Conservation (phyloP, 2,797 vertebrate genomes). For the Gobionotothen gibberifrons region DNA sequence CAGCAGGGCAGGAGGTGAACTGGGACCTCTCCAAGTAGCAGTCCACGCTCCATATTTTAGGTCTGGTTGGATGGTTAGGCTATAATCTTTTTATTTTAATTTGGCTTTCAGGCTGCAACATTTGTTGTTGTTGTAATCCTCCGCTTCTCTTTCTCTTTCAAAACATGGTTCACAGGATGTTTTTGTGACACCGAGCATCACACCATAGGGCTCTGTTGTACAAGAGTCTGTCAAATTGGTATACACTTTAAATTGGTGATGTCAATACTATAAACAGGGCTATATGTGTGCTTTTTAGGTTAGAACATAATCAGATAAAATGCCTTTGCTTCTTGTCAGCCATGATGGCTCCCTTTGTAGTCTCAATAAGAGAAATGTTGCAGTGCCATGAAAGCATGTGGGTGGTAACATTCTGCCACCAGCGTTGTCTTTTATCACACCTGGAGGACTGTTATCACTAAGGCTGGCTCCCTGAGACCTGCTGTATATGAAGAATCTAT, state of each 20-base stretch:
- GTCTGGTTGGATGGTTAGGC: too few relatives aligned
- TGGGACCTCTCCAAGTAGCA: too few relatives aligned
- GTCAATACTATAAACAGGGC: not conserved
- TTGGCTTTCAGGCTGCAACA: not conserved
- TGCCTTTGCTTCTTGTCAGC: slow-evolving; percentile 22
- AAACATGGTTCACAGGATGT: not conserved
- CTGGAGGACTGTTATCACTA: slow-evolving; percentile 10
- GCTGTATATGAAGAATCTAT: slow-evolving; percentile 11
- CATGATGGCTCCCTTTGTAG: slow-evolving; percentile 17
- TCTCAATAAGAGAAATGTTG: slow-evolving; percentile 26
- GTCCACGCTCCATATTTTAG: too few relatives aligned
- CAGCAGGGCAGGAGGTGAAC: too few relatives aligned
- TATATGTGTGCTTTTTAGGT: slow-evolving; percentile 1
- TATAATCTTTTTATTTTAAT: not conserved
- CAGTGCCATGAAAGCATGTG: slow-evolving; percentile 25
- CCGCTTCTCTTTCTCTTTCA: not conserved
- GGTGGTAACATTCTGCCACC: slow-evolving; percentile 39
- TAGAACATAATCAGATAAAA: slow-evolving; percentile 10
- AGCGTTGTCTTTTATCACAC: slow-evolving; percentile 33
- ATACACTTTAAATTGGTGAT: not conserved
- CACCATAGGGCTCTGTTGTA: too few relatives aligned
- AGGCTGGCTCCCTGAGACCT: slow-evolving; percentile 18
- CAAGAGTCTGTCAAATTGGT: slow-evolving; percentile 11
- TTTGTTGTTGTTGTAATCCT: not conserved
- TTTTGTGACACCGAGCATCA: not conserved